These are phyloP conservation scores for Globodera rostochiensis DNA, from an alignment of 1,140 invertebrate genomes.

Conservation along the genomic window DNA sequence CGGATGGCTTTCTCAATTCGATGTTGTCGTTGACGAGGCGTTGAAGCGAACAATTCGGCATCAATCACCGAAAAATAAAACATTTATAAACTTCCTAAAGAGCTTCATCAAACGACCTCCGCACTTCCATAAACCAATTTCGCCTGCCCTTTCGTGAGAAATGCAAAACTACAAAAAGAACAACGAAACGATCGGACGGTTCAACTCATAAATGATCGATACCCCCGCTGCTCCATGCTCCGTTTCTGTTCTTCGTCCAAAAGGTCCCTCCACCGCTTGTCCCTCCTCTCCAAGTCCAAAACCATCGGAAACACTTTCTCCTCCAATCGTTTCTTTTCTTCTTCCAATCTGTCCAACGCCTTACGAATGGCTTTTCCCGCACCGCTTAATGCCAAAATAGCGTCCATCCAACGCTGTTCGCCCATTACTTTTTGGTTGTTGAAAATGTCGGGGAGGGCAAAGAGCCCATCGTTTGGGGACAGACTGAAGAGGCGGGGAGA, in stretches of 20 bases:
- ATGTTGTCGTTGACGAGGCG: constrained; percentile 7
- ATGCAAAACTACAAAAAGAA: background rate
- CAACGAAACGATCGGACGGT: background rate
- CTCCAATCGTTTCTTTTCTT: constrained; percentile 17
- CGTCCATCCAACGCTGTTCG: background rate
- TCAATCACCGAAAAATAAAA: background rate
- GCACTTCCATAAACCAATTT: constrained; percentile 7
- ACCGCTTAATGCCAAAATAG: constrained; percentile 27
- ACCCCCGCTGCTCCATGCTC: constrained; percentile 6
- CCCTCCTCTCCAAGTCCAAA: constrained; percentile 14
- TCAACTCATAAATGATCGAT: background rate
- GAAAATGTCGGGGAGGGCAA: constrained; percentile 27
- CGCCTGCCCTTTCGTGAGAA: background rate
- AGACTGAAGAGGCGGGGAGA: constrained; percentile 30
- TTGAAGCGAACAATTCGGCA: background rate
- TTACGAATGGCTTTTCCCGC: constrained; percentile 15
- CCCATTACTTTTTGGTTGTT: background rate
- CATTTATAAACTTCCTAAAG: background rate
- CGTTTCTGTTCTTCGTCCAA: constrained; percentile 12
- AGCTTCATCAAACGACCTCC: background rate
- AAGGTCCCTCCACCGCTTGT: constrained; percentile 12
- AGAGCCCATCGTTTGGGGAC: constrained; percentile 27
- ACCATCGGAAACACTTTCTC: constrained; percentile 21
- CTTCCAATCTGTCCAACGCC: constrained; percentile 1
- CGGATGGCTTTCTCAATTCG: constrained; percentile 29